phyloP scores from a whole-genome alignment of 2,888 invertebrate genomes.

The Drymonia ruficornis region DNA sequence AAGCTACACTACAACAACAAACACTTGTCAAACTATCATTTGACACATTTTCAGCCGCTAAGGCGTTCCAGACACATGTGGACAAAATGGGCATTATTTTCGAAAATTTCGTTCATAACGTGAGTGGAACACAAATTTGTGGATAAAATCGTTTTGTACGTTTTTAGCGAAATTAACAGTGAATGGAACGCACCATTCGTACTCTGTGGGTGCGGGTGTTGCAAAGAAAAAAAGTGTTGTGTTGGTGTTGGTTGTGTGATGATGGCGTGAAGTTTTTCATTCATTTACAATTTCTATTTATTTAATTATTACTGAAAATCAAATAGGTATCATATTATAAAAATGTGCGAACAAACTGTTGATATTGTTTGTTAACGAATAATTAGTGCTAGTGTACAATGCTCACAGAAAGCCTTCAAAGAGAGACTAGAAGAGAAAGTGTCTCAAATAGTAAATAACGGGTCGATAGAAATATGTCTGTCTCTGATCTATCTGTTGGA shows the following conservation, averaged over 20 bases:
- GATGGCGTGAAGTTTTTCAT: conserved; percentile 40
- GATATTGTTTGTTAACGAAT: conserved; percentile 28
- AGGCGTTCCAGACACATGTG: no score
- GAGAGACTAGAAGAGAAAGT: conserved; percentile 77
- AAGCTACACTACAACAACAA: no score
- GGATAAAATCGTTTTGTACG: no score
- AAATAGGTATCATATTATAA: conserved; percentile 12
- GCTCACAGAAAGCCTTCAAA: conserved; percentile 56
- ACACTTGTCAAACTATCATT: no score
- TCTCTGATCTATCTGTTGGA: conserved; percentile 79
- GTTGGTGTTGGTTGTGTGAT: conserved; percentile 22
- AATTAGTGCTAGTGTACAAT: conserved; percentile 49
- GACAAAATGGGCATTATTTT: no score
- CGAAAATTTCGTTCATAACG: no score
- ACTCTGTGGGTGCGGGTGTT: no score
- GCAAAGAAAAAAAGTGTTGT: no score
- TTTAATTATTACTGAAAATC: conserved; percentile 30
- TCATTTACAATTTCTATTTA: conserved; percentile 42
- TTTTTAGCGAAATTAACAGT: no score
- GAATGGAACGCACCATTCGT: no score
- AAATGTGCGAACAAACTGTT: conserved; percentile 39
- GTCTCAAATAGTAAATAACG: conserved; percentile 77
- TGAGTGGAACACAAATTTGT: no score
- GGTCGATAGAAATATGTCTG: conserved; percentile 85
- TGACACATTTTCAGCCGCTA: no score